phyloP scores from a whole-genome alignment of 2,888 invertebrate genomes.

The Andrena flavipes region DNA sequence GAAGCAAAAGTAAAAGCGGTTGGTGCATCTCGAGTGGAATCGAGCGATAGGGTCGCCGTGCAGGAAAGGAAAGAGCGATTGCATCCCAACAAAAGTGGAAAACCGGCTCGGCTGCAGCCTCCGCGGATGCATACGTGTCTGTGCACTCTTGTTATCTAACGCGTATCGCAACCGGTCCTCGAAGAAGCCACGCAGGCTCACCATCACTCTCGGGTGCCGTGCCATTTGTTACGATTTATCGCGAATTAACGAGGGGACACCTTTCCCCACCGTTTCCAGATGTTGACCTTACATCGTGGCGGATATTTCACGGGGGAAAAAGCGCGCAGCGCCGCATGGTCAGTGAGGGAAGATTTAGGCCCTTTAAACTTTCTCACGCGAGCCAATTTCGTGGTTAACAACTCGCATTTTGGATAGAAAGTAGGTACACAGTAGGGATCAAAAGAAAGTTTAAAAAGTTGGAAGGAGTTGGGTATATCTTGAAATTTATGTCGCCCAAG shows the following conservation, averaged over 20 bases:
- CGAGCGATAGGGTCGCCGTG: slow-evolving; percentile 19
- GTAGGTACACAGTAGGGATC: not conserved
- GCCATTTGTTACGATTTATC: slow-evolving; percentile 30
- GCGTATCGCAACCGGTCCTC: slow-evolving; percentile 28
- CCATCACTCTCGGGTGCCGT: not conserved
- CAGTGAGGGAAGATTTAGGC: too few relatives aligned
- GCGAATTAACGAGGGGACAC: not conserved
- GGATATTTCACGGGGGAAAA: not conserved
- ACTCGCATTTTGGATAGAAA: too few relatives aligned
- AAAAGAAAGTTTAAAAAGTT: too few relatives aligned
- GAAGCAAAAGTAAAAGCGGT: slow-evolving; percentile 57
- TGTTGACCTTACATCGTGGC: not conserved
- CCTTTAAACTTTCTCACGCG: too few relatives aligned
- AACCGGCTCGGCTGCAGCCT: slow-evolving; percentile 23
- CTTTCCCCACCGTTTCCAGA: not conserved
- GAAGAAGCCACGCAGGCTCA: not conserved
- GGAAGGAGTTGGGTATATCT: too few relatives aligned
- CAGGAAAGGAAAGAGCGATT: slow-evolving; percentile 40
- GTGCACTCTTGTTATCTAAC: slow-evolving; percentile 47
- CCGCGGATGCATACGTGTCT: slow-evolving; percentile 6
- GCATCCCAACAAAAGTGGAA: slow-evolving; percentile 44
- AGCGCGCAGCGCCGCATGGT: not conserved
- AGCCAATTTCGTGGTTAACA: too few relatives aligned
- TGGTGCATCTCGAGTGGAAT: slow-evolving; percentile 42
- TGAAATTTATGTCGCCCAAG: too few relatives aligned